Percentiles rank a stretch among this genome's conserved stretches.
Evolutionary conservation across 53 echinoderm and acorn worm species (phyloP).

Genomic region (Paelopatides confundens): DNA sequence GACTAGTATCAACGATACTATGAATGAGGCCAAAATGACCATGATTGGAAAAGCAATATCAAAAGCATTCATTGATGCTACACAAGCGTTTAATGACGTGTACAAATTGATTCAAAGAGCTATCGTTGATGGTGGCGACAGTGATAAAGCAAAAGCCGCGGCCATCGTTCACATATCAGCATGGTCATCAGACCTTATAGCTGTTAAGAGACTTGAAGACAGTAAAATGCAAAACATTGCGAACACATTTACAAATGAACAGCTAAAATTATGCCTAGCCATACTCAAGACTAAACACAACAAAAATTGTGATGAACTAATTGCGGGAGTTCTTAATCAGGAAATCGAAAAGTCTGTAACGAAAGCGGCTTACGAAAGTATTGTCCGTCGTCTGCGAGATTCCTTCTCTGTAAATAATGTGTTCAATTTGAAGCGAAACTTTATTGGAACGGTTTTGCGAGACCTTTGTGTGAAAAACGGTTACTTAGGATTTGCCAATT

Average conservation of each 20-base stretch:
- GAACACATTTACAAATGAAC: not conserved
- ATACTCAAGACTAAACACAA: not conserved
- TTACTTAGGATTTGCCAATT: constrained; percentile 4
- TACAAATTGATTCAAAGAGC: not conserved
- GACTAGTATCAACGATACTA: not conserved
- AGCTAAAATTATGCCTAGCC: not conserved
- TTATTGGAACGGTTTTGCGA: constrained; percentile 29
- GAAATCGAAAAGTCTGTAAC: not conserved
- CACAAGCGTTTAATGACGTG: not conserved
- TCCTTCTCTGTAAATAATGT: not conserved
- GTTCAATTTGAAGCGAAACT: constrained; percentile 3
- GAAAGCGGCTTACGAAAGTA: not conserved
- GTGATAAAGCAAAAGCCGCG: not conserved
- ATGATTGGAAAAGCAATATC: not conserved
- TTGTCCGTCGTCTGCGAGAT: not conserved
- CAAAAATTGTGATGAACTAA: not conserved
- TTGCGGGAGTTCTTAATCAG: not conserved
- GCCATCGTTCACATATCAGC: constrained; percentile 14
- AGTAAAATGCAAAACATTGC: not conserved
- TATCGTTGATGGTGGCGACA: not conserved
- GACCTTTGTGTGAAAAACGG: constrained; percentile 18
- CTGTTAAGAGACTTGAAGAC: not conserved
- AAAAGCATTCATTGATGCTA: not conserved
- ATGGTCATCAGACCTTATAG: not conserved
- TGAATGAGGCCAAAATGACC: constrained; percentile 28